Evolutionary conservation across 2,797 vertebrate genomes (phyloP).

Genomic region (Epinephelus coioides): DNA sequence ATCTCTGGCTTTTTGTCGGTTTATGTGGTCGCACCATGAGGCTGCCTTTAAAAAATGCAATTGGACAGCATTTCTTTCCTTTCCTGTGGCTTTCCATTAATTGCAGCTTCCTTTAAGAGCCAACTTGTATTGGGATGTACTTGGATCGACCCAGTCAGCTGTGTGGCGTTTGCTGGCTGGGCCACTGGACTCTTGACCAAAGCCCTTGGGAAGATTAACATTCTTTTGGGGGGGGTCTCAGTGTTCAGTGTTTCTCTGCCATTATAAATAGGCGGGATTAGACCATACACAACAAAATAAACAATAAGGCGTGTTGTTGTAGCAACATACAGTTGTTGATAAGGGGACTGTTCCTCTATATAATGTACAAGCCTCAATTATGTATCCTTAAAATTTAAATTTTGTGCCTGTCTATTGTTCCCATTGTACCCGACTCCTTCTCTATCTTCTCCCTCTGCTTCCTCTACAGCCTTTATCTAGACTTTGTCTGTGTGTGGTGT

Average conservation of each 20-base stretch:
- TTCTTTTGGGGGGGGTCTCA: slow-evolving; percentile 64
- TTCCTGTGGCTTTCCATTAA: slow-evolving; percentile 62
- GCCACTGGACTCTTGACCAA: slow-evolving; percentile 80
- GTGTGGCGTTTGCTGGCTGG: slow-evolving; percentile 56
- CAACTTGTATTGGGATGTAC: slow-evolving; percentile 35
- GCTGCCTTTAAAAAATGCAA: slow-evolving; percentile 58
- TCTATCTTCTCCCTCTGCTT: slow-evolving; percentile 62
- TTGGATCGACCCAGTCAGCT: slow-evolving; percentile 48
- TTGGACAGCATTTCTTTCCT: slow-evolving; percentile 57
- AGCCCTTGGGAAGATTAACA: slow-evolving; percentile 81
- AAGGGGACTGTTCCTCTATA: slow-evolving; percentile 24
- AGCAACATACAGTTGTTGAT: slow-evolving; percentile 29
- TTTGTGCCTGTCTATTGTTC: slow-evolving; percentile 36
- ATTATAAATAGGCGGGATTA: slow-evolving; percentile 78
- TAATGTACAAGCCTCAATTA: not conserved
- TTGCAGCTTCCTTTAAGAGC: slow-evolving; percentile 42
- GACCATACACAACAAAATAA: slow-evolving; percentile 71
- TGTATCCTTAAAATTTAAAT: slow-evolving; percentile 20
- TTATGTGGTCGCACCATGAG: slow-evolving; percentile 54
- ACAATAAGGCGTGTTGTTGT: slow-evolving; percentile 59
- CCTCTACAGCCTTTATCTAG: slow-evolving; percentile 59
- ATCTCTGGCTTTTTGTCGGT: slow-evolving; percentile 54
- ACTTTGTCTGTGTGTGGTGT: slow-evolving; percentile 53
- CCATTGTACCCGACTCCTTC: slow-evolving; percentile 37
- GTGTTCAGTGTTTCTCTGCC: slow-evolving; percentile 65